Percentiles rank a stretch among this genome's conserved stretches.
Conservation (phyloP, 2,113 vertebrate species). For the Brienomyrus brachyistius region DNA sequence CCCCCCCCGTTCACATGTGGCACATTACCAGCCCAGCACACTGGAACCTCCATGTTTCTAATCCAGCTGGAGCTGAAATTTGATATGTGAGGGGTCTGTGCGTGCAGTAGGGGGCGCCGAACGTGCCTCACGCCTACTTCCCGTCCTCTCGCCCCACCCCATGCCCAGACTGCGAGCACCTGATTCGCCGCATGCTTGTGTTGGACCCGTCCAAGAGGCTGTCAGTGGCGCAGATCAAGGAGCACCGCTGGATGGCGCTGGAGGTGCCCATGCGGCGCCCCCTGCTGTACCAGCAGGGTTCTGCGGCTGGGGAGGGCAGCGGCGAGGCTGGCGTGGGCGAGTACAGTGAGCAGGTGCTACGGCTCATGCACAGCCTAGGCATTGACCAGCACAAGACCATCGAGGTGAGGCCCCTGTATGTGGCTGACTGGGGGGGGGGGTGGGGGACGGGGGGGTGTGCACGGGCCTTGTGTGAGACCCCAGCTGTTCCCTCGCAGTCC, state of each 20-base stretch:
- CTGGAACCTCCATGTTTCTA: neutral
- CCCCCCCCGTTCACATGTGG: neutral
- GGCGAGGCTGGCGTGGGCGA: conserved; percentile 67
- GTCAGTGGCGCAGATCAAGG: conserved; percentile 73
- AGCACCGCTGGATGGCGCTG: conserved; percentile 79
- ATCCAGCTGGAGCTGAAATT: neutral
- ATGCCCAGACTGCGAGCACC: conserved; percentile 71
- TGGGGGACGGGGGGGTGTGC: neutral
- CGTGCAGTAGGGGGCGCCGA: neutral
- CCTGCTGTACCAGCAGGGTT: conserved; percentile 71
- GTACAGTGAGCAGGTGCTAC: conserved; percentile 90
- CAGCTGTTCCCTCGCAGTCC: conserved; percentile 63
- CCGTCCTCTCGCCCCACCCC: neutral
- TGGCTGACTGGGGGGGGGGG: no score
- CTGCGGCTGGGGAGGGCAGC: conserved; percentile 56
- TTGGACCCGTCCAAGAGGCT: conserved; percentile 74
- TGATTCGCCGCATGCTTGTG: conserved; percentile 78
- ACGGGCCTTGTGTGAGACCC: neutral
- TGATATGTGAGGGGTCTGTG: neutral
- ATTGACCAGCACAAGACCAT: conserved; percentile 96
- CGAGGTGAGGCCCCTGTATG: conserved; percentile 67
- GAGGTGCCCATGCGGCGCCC: conserved; percentile 84
- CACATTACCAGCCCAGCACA: neutral
- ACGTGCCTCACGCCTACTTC: neutral
- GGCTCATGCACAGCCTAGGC: conserved; percentile 95